Conservation (phyloP, 2,888 invertebrate species). For the Cataglyphis altisquamis region DNA sequence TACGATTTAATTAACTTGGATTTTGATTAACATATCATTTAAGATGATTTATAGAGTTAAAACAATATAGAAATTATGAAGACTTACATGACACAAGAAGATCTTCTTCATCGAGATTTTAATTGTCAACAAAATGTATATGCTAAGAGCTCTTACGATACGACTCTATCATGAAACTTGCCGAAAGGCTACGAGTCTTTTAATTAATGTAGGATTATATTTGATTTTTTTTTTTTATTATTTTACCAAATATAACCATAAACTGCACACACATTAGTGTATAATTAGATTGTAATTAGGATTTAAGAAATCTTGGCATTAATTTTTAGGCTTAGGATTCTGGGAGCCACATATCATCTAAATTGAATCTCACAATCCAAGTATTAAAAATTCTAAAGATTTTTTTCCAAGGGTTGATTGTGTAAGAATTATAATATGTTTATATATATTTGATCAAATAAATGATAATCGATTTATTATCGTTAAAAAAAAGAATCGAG, state of each 20-base stretch:
- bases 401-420: not conserved
- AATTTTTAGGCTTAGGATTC: not conserved
- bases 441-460: not conserved
- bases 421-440: not conserved
- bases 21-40: conserved; percentile 21
- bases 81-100: not conserved
- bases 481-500: not conserved
- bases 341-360: not conserved
- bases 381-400: not conserved
- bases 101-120: conserved; percentile 9
- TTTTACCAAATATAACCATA: conserved; percentile 6
- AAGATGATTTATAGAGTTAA: not conserved
- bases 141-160: not conserved
- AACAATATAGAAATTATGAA: not conserved
- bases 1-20: not conserved
- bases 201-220: conserved; percentile 3
- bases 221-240: not conserved
- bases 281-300: not conserved
- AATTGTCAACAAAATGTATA: not conserved
- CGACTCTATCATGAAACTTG: not conserved
- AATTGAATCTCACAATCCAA: not conserved
- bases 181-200: conserved; percentile 14
- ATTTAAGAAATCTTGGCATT: conserved; percentile 8
- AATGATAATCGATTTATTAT: not conserved
- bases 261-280: not conserved